Conservation (phyloP, 1,140 invertebrate species). For the Drosophila ironensis region DNA sequence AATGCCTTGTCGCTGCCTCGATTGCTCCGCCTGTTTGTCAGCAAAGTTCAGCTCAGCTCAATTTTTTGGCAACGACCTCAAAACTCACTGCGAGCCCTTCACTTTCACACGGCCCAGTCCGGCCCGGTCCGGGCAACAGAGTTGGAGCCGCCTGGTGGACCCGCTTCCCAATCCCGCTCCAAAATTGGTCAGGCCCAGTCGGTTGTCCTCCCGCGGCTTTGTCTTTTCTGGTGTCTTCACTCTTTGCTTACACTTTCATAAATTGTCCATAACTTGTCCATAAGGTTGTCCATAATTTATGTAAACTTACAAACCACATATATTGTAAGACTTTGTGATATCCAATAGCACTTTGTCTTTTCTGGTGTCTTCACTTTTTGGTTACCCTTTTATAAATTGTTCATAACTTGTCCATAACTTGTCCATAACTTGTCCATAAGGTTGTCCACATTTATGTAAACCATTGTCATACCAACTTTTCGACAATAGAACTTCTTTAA, state of each 20-base stretch:
- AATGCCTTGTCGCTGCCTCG: slow-evolving; percentile 20
- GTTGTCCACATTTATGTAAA: too few relatives aligned
- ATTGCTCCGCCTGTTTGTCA: neutral
- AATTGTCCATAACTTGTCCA: neutral
- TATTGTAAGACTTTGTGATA: too few relatives aligned
- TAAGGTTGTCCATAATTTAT: too few relatives aligned
- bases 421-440: too few relatives aligned
- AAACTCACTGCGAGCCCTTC: slow-evolving; percentile 55
- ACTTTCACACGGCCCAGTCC: slow-evolving; percentile 54
- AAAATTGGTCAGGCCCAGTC: slow-evolving; percentile 37
- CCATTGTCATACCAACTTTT: too few relatives aligned
- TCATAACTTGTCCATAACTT: too few relatives aligned
- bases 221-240: too few relatives aligned
- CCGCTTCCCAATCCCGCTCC: neutral
- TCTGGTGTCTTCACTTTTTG: too few relatives aligned
- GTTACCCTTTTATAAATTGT: too few relatives aligned
- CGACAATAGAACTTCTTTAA: too few relatives aligned
- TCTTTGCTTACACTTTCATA: slow-evolving; percentile 11
- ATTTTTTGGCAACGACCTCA: slow-evolving; percentile 30
- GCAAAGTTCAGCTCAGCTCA: slow-evolving; percentile 18
- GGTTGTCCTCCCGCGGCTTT: slow-evolving; percentile 9
- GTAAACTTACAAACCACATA: too few relatives aligned
- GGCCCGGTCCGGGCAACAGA: neutral
- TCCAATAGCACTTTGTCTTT: too few relatives aligned
- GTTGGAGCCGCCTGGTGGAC: neutral